Percentiles rank a stretch among this genome's conserved stretches.
Conservation (phyloP, 1,140 invertebrate genomes). For the Pristionchus pacificus region DNA sequence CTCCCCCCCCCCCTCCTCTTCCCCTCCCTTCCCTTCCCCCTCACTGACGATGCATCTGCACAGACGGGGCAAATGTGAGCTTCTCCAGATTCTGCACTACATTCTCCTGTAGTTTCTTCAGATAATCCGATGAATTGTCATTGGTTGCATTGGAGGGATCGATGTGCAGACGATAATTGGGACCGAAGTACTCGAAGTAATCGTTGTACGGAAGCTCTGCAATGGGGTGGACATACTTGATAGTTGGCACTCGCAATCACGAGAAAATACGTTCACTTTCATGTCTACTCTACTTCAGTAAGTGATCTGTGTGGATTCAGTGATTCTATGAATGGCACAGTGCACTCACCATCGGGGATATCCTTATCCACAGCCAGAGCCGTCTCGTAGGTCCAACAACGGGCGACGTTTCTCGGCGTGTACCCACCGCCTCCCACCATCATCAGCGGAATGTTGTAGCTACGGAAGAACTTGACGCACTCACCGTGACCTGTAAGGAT, state of each 20-base stretch:
- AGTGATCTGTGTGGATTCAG: too few species aligned
- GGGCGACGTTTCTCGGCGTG: conserved; percentile 92
- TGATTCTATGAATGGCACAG: background rate
- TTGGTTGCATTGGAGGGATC: conserved; percentile 98
- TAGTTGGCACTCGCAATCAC: too few species aligned
- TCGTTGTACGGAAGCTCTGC: conserved; percentile 95
- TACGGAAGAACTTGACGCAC: conserved; percentile 95
- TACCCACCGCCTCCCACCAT: conserved; percentile 95
- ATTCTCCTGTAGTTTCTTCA: conserved; percentile 78
- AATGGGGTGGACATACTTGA: conserved; percentile 20
- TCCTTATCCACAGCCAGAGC: conserved; percentile 88
- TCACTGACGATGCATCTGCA: conserved; percentile 85
- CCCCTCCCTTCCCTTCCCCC: too few species aligned
- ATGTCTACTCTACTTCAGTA: too few species aligned
- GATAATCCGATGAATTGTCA: conserved; percentile 93
- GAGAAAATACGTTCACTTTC: too few species aligned
- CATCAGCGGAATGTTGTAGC: conserved; percentile 88
- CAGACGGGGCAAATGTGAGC: conserved; percentile 93
- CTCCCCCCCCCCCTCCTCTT: too few species aligned
- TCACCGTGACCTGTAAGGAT: conserved; percentile 81
- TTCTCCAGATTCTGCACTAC: conserved; percentile 93
- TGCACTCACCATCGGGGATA: conserved; percentile 76
- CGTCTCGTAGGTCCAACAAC: conserved; percentile 98
- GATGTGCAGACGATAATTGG: conserved; percentile 94
- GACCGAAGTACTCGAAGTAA: conserved; percentile 99